These are phyloP conservation scores for Epinotia bilunana DNA, from an alignment of 2,888 invertebrate genomes.

Conservation along the genomic window DNA sequence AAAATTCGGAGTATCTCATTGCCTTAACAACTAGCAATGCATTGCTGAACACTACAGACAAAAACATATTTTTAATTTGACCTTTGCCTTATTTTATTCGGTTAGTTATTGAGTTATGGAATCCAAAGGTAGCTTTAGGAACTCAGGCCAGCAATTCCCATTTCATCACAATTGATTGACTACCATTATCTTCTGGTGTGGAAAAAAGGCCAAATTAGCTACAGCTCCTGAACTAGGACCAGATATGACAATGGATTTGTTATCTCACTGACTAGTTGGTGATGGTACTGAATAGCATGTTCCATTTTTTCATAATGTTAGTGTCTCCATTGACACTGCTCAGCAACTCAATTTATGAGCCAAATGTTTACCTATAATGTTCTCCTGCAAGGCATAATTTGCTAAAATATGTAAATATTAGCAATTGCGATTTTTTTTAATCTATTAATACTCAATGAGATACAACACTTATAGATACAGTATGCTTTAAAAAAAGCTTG, in stretches of 20 bases:
- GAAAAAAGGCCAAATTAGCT: neutral
- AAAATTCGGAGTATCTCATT: too few relatives aligned
- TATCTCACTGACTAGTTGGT: neutral
- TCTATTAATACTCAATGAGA: neutral
- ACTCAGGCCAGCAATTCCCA: neutral
- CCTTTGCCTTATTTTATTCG: too few relatives aligned
- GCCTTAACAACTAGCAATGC: too few relatives aligned
- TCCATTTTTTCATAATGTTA: neutral
- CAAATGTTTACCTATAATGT: neutral
- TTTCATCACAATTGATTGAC: neutral
- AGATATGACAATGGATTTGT: neutral
- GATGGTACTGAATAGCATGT: neutral
- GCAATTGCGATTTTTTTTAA: neutral
- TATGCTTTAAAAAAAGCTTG: too few relatives aligned
- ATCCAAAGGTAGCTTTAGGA: too few relatives aligned
- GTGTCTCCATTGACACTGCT: conserved; percentile 18
- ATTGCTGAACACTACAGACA: too few relatives aligned
- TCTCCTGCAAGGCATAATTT: neutral
- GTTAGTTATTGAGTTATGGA: too few relatives aligned
- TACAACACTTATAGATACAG: too few relatives aligned
- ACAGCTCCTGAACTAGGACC: neutral
- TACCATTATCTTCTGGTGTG: neutral
- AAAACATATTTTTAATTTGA: too few relatives aligned
- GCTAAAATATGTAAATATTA: neutral
- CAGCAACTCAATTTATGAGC: neutral